Percentiles rank a stretch among this genome's conserved stretches.
These are phyloP conservation scores for Nannoperca australis DNA, from an alignment of 2,797 vertebrate species.

Conservation along the genomic window DNA sequence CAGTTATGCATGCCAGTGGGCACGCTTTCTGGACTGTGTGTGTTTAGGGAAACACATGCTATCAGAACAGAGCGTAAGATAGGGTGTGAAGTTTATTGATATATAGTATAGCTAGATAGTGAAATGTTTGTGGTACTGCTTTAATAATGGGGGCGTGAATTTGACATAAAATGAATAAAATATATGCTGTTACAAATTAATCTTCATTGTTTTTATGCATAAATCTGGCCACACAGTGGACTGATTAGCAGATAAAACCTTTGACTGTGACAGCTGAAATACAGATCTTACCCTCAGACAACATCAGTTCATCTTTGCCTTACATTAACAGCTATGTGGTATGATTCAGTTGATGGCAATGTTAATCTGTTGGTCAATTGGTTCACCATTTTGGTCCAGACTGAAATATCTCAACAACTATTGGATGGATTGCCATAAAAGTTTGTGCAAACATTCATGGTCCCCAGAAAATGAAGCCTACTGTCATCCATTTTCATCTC, in stretches of 20 bases:
- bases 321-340: background rate
- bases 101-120: background rate
- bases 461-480: background rate
- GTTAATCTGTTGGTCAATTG: background rate
- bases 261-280: background rate
- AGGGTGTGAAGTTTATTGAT: background rate
- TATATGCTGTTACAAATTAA: background rate
- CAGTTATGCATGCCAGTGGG: conserved; percentile 71
- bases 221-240: background rate
- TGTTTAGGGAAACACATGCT: conserved; percentile 49
- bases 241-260: conserved; percentile 1
- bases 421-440: background rate
- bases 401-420: background rate
- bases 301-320: background rate
- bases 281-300: background rate
- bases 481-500: background rate
- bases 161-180: background rate
- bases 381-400: background rate
- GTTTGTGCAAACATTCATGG: background rate
- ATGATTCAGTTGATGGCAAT: background rate
- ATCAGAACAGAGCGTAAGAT: conserved; percentile 23
- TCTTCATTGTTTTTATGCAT: background rate
- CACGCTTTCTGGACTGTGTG: conserved; percentile 56
- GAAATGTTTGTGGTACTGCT: conserved; percentile 7
- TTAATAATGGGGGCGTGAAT: background rate